A percentile compares a stretch with the other conserved stretches of the same genome.
Evolutionary conservation across 2,888 invertebrate genomes (phyloP).

Genomic region (Tryphoninae sp.): DNA sequence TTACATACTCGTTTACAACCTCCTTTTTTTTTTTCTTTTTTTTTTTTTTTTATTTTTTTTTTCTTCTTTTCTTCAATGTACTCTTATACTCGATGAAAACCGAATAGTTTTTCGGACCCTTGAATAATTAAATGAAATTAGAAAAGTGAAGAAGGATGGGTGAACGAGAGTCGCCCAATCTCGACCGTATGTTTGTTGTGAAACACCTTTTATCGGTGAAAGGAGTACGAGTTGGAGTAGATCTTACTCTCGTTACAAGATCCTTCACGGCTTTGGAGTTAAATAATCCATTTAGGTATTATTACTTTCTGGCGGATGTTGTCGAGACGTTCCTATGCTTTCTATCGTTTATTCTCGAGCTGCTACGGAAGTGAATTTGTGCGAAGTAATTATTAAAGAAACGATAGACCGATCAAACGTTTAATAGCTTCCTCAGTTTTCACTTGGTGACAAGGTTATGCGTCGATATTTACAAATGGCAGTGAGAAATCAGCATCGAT

Average conservation of each 20-base stretch:
- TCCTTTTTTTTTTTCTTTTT: not conserved
- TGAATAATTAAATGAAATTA: not conserved
- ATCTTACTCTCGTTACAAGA: not conserved
- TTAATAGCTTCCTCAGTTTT: too few species aligned
- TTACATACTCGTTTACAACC: constrained; percentile 8
- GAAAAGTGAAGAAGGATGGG: not conserved
- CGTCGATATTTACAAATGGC: not conserved
- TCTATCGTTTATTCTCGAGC: too few species aligned
- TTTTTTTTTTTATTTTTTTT: constrained; percentile 3
- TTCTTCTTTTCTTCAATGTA: constrained; percentile 4
- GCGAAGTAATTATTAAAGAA: too few species aligned
- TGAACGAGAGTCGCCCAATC: not conserved
- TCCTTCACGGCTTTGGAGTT: too few species aligned
- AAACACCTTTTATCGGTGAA: not conserved
- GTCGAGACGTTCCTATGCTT: too few species aligned
- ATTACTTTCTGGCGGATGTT: not conserved
- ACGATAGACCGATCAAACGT: too few species aligned
- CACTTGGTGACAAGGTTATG: not conserved
- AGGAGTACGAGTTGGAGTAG: not conserved
- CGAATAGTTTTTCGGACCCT: not conserved
- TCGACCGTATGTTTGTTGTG: not conserved
- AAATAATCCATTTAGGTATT: not conserved
- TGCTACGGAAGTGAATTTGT: too few species aligned
- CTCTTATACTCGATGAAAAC: not conserved
- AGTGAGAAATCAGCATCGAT: not conserved